Evolutionary conservation across 2,888 invertebrate genomes (phyloP), one percentile per base, ranked within the genome.

Genomic region (Podotricha telesiphe): DNA sequence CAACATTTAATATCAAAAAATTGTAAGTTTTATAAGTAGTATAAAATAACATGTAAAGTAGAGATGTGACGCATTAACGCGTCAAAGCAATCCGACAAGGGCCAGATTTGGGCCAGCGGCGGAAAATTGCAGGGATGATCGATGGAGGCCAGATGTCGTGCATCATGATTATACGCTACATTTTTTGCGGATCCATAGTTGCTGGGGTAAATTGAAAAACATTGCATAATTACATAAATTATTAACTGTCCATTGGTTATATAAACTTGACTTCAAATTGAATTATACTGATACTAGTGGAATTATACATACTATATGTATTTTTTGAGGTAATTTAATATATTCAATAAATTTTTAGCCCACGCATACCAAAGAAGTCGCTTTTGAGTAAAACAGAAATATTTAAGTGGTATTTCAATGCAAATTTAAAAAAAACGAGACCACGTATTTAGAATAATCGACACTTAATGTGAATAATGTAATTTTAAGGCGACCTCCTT

Each of bases 41-140:
- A 59, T 28, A 59, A 45, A 59, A 56, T 20, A 62, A 68, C 69
- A 64, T 74, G 65, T 66, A 69, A 67, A 62, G 77, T 77, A 76
- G 65, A 74, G 73, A 71, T 66, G 70, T 82, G 86, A 86, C 84
- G 83, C 84, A 85, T 87, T 86, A 87, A 82, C 82, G 78, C 81
- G 75, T 77, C 75, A 73, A 79, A 82, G 79, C 86, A 83, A 86
- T 83, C 82, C 85, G 81, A 81, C 80, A 79, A 75, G 79, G 79
- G 78, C 73, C 79, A 82, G 86, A 82, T 86, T 85, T 82, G 80
- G 82, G 79, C 74, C 77, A 79, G 77, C 65, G 68, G 79, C 80
- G 83, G 83, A 80, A 87, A 84, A 86, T 85, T 83, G 83, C 84
- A 79, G 75, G 75, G 75, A 82, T 89, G 88, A 89, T 88, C 83